phyloP scores from a whole-genome alignment of 2,888 invertebrate species.

The Drosophila merina region DNA sequence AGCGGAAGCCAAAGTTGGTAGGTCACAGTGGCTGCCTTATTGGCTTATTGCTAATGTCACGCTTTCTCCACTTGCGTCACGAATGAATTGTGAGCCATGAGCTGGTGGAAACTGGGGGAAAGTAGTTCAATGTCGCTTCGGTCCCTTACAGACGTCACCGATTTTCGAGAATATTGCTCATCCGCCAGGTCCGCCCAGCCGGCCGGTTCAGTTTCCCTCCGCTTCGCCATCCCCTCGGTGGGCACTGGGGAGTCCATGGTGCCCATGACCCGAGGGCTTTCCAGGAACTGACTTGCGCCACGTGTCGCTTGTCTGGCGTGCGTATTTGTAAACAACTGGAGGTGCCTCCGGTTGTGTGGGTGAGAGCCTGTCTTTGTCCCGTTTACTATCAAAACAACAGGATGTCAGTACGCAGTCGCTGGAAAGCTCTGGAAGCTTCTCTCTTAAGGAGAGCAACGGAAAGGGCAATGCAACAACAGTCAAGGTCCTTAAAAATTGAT shows the following conservation, averaged over 20 bases:
- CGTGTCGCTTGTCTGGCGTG: slow-evolving; percentile 50
- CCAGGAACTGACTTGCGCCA: slow-evolving; percentile 35
- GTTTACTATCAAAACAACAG: slow-evolving; percentile 71
- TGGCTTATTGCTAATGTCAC: slow-evolving; percentile 17
- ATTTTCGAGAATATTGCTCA: slow-evolving; percentile 15
- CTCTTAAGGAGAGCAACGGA: slow-evolving; percentile 21
- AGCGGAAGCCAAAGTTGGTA: slow-evolving; percentile 37
- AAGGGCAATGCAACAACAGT: slow-evolving; percentile 38
- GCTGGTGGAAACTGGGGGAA: slow-evolving; percentile 18
- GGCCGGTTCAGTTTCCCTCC: slow-evolving; percentile 17
- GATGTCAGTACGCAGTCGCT: slow-evolving; percentile 52
- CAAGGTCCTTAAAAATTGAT: background rate
- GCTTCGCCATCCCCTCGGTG: background rate
- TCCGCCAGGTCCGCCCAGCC: slow-evolving; percentile 48
- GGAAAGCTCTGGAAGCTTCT: slow-evolving; percentile 48
- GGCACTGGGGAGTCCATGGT: slow-evolving; percentile 4
- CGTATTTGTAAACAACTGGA: slow-evolving; percentile 69
- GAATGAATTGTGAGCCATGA: slow-evolving; percentile 15
- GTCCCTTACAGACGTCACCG: slow-evolving; percentile 55
- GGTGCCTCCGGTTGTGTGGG: slow-evolving; percentile 28
- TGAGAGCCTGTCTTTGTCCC: slow-evolving; percentile 20
- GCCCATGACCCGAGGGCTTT: slow-evolving; percentile 32
- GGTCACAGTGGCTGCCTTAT: slow-evolving; percentile 31
- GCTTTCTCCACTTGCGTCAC: slow-evolving; percentile 56
- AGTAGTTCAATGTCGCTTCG: slow-evolving; percentile 67